Evolutionary conservation across 2,797 vertebrate genomes (phyloP).

Genomic region (Saguinus oedipus): DNA sequence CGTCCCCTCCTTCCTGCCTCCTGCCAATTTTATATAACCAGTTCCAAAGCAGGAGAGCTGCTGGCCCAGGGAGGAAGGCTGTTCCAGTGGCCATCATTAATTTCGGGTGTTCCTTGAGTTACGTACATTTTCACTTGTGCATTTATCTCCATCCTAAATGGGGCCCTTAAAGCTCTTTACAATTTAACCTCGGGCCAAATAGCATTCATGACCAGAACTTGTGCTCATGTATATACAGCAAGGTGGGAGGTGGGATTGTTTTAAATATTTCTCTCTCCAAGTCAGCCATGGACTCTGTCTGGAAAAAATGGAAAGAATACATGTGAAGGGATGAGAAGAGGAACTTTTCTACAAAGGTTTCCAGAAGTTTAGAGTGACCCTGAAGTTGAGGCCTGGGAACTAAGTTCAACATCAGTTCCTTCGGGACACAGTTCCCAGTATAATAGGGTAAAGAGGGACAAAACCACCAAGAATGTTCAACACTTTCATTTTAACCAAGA

Average conservation of each 20-base stretch:
- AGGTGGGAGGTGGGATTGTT: slow-evolving; percentile 27
- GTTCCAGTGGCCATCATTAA: not conserved
- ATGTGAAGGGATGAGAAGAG: not conserved
- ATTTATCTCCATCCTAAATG: slow-evolving; percentile 62
- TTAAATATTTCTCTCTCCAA: slow-evolving; percentile 64
- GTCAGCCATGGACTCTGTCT: slow-evolving; percentile 22
- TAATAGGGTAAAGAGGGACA: not conserved
- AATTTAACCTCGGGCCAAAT: slow-evolving; percentile 59
- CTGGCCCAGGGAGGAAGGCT: not conserved
- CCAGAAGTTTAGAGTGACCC: not conserved
- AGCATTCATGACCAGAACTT: slow-evolving; percentile 51
- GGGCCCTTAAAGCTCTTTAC: slow-evolving; percentile 61
- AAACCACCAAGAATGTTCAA: not conserved
- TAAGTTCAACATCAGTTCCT: not conserved
- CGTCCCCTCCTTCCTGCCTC: not conserved
- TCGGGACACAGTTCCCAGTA: not conserved
- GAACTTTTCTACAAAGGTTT: not conserved
- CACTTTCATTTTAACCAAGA: not conserved
- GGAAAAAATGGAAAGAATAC: not conserved
- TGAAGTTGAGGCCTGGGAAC: not conserved
- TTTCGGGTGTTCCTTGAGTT: slow-evolving; percentile 26
- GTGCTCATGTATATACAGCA: slow-evolving; percentile 6
- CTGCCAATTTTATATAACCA: not conserved
- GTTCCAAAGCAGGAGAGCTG: not conserved
- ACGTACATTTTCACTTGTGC: slow-evolving; percentile 54